phyloP scores from a whole-genome alignment of 2,888 invertebrate genomes.

The Ectemnius lituratus region DNA sequence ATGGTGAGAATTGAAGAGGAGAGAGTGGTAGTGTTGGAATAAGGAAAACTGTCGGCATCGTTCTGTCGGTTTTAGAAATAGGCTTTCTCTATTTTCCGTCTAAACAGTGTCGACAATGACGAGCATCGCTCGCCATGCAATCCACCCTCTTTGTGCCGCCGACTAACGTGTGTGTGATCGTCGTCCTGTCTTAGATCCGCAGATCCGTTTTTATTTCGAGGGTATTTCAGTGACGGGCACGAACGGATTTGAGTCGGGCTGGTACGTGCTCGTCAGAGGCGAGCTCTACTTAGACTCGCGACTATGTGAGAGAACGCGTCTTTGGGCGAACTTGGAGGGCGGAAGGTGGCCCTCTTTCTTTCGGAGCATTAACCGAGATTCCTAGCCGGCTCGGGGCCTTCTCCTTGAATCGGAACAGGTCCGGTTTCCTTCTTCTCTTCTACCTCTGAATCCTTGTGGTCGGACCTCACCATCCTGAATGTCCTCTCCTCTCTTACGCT shows the following conservation, averaged over 20 bases:
- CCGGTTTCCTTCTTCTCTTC: constrained; percentile 50
- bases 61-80: constrained; percentile 27
- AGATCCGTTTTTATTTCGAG: constrained; percentile 46
- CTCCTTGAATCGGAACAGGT: constrained; percentile 58
- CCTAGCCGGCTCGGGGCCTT: constrained; percentile 42
- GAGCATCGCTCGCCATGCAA: constrained; percentile 14
- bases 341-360: constrained; percentile 44
- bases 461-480: constrained; percentile 55
- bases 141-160: constrained; percentile 18
- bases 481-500: constrained; percentile 36
- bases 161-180: constrained; percentile 13
- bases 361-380: constrained; percentile 48
- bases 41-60: constrained; percentile 9
- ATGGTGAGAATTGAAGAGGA: neutral
- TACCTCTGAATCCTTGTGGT: constrained; percentile 38
- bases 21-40: neutral
- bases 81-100: constrained; percentile 45
- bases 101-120: constrained; percentile 52
- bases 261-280: constrained; percentile 61
- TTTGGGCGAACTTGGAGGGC: constrained; percentile 46
- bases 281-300: constrained; percentile 57
- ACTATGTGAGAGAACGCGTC: constrained; percentile 50
- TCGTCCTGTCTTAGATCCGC: constrained; percentile 12
- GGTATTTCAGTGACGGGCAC: constrained; percentile 13
- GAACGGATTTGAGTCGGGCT: constrained; percentile 26